phyloP scores from a whole-genome alignment of 2,797 vertebrate species.

The Sebastes itinus region DNA sequence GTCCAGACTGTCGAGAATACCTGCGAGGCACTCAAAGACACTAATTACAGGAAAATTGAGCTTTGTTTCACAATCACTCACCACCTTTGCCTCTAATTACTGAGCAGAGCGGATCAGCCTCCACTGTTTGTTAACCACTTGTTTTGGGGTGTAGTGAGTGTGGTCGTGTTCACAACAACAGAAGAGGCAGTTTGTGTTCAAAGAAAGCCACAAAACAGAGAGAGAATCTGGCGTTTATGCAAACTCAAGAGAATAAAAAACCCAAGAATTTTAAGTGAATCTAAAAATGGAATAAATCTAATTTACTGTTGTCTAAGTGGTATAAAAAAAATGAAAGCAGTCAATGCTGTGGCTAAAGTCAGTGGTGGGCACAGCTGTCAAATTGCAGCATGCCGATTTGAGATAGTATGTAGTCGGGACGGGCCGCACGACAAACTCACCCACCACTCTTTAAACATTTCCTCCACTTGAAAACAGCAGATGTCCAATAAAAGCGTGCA shows the following conservation, averaged over 20 bases:
- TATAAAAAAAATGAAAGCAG: slow-evolving; percentile 15
- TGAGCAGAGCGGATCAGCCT: slow-evolving; percentile 36
- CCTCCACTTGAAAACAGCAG: slow-evolving; percentile 75
- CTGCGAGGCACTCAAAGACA: slow-evolving; percentile 46
- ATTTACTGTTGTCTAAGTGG: not conserved
- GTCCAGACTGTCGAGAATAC: slow-evolving; percentile 39
- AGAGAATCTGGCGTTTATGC: slow-evolving; percentile 9
- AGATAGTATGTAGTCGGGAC: slow-evolving; percentile 53
- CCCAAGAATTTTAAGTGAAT: slow-evolving; percentile 13
- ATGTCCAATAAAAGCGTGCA: slow-evolving; percentile 69
- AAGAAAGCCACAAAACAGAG: slow-evolving; percentile 21
- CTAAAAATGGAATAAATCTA: slow-evolving; percentile 32
- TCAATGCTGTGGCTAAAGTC: slow-evolving; percentile 67
- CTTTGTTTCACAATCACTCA: slow-evolving; percentile 61
- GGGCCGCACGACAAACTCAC: slow-evolving; percentile 50
- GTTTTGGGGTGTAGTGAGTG: slow-evolving; percentile 6
- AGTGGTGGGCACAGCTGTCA: slow-evolving; percentile 64
- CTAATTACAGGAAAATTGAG: slow-evolving; percentile 59
- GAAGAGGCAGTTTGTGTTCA: slow-evolving; percentile 12
- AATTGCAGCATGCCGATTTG: slow-evolving; percentile 49
- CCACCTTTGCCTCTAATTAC: slow-evolving; percentile 52
- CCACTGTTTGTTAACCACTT: slow-evolving; percentile 42
- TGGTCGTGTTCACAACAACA: slow-evolving; percentile 10
- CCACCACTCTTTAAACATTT: slow-evolving; percentile 62
- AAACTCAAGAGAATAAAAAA: slow-evolving; percentile 1